A percentile compares a stretch with the other conserved stretches of the same genome.
Evolutionary conservation across 2,797 vertebrate species (phyloP).

Genomic region (Sebastes trivittatus): DNA sequence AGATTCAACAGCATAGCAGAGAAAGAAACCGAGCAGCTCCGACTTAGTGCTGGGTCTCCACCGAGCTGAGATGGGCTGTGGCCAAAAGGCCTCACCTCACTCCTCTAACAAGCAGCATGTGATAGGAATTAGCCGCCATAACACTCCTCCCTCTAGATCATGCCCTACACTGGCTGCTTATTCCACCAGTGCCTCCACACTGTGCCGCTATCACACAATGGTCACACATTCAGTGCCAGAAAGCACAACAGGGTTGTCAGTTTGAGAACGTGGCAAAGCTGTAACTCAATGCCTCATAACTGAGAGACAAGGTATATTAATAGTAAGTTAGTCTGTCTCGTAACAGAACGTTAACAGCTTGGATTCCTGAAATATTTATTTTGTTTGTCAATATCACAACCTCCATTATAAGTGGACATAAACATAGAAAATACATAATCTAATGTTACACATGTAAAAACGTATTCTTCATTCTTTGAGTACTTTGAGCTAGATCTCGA

Average conservation of each 20-base stretch:
- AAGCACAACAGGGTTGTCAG: background rate
- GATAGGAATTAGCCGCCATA: conserved; percentile 74
- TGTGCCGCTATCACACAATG: conserved; percentile 4
- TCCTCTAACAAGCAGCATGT: conserved; percentile 78
- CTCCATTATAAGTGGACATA: background rate
- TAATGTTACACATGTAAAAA: background rate
- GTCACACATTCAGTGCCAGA: background rate
- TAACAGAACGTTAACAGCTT: background rate
- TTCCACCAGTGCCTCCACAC: conserved; percentile 23
- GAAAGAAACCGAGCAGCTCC: background rate
- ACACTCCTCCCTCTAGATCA: conserved; percentile 28
- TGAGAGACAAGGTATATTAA: background rate
- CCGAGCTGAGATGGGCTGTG: conserved; percentile 11
- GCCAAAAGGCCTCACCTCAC: conserved; percentile 38
- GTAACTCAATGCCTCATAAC: background rate
- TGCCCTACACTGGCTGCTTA: conserved; percentile 1
- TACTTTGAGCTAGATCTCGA: background rate
- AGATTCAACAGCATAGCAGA: conserved; percentile 60
- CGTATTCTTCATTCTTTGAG: background rate
- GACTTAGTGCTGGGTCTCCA: background rate
- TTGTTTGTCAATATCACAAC: background rate
- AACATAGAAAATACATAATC: background rate
- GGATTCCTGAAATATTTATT: background rate
- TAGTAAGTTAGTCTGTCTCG: background rate
- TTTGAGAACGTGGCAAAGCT: conserved; percentile 6